These are phyloP conservation scores for Morphnarchus princeps DNA, from an alignment of 2,113 vertebrate genomes.

Conservation along the genomic window DNA sequence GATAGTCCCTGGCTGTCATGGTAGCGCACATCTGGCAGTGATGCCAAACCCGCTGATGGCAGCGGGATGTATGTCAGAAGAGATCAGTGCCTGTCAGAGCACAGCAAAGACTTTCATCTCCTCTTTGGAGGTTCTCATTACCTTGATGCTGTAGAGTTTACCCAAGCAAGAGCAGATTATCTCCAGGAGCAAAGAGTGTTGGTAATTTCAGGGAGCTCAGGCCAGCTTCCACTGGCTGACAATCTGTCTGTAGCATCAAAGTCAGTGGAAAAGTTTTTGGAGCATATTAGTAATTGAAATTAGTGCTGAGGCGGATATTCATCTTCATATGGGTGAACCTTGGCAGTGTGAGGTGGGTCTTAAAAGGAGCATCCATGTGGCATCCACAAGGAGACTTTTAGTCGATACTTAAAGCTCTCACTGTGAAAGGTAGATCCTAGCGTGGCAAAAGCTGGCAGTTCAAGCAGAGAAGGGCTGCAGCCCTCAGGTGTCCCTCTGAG, in stretches of 20 bases:
- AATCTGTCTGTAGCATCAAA: neutral
- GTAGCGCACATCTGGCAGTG: neutral
- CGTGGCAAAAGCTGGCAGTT: neutral
- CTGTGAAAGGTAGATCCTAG: neutral
- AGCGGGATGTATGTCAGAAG: fast-evolving
- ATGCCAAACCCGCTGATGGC: neutral
- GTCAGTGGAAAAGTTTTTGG: neutral
- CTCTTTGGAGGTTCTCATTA: neutral
- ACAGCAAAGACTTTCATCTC: neutral
- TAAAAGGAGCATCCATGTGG: neutral
- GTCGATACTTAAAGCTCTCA: neutral
- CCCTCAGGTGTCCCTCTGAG: neutral
- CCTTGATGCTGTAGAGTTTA: neutral
- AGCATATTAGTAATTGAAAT: neutral
- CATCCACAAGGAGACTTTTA: neutral
- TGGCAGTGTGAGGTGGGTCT: neutral
- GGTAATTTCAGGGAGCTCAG: neutral
- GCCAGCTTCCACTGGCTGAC: neutral
- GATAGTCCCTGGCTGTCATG: neutral
- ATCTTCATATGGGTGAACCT: neutral
- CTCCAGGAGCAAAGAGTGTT: neutral
- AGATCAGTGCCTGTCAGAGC: neutral
- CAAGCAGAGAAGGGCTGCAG: neutral
- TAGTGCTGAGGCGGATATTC: neutral
- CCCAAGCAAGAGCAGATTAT: neutral